Percentiles rank a stretch among this genome's conserved stretches.
phyloP scores from a whole-genome alignment of 2,888 invertebrate species.

The Saturnia pavonia region DNA sequence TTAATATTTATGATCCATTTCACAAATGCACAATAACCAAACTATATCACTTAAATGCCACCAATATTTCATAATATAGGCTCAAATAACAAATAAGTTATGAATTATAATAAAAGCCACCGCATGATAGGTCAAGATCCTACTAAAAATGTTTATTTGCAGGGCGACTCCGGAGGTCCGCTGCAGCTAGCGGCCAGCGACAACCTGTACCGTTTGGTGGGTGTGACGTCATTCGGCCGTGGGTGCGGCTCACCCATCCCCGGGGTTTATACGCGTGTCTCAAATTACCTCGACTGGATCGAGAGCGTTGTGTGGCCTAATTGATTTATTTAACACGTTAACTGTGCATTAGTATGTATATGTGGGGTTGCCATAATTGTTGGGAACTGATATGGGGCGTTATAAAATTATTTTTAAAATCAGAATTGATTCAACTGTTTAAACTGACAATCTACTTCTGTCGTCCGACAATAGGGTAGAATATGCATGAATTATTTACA shows the following conservation, averaged over 20 bases:
- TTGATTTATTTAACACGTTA: constrained; percentile 19
- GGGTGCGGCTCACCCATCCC: constrained; percentile 69
- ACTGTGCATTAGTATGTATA: background rate
- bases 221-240: constrained; percentile 74
- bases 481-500: no score
- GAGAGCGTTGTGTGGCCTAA: constrained; percentile 62
- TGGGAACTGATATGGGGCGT: background rate
- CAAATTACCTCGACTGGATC: constrained; percentile 71
- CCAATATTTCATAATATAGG: no score
- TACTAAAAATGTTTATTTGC: constrained; percentile 20
- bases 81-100: no score
- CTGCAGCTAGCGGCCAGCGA: constrained; percentile 46
- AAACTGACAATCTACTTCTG: no score
- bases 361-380: background rate
- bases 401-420: no score
- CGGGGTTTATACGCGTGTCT: constrained; percentile 70
- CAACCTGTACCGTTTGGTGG: constrained; percentile 61
- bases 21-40: no score
- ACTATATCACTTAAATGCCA: no score
- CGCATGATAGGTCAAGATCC: no score
- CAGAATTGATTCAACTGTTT: no score
- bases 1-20: no score
- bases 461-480: no score
- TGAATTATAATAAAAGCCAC: no score
- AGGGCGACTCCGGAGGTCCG: constrained; percentile 78